Evolutionary conservation across 2,113 vertebrate species (phyloP).

Genomic region (Podilymbus podiceps): DNA sequence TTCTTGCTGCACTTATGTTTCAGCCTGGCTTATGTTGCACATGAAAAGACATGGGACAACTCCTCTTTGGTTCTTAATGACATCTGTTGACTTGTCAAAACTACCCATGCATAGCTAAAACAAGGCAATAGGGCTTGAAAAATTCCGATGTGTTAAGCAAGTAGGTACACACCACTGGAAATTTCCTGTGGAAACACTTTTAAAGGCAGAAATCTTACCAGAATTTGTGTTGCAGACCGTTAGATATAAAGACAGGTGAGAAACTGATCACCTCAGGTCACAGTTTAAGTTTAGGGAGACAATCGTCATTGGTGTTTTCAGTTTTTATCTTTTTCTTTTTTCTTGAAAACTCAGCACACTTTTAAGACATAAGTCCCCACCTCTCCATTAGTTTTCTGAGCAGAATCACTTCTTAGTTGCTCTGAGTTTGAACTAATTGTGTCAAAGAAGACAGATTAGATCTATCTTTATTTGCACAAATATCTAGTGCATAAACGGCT

Average conservation of each 20-base stretch:
- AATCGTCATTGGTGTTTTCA: not conserved
- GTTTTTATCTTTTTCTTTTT: not conserved
- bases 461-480: not conserved
- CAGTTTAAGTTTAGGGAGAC: not conserved
- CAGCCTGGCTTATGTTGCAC: not conserved
- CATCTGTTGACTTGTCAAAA: not conserved
- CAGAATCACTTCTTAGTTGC: not conserved
- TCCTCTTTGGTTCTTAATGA: not conserved
- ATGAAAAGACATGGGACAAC: not conserved
- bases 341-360: not conserved
- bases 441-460: not conserved
- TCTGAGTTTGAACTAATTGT: not conserved
- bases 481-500: not conserved
- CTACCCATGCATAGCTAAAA: not conserved
- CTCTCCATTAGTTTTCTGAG: not conserved
- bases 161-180: not conserved
- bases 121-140: not conserved
- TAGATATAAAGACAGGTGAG: not conserved
- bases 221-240: not conserved
- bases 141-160: not conserved
- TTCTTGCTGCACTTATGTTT: not conserved
- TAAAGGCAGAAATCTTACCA: not conserved
- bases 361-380: not conserved
- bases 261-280: not conserved
- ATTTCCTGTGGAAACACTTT: not conserved